Conservation (phyloP, 2,888 invertebrate genomes). For the Adela reaumurella region DNA sequence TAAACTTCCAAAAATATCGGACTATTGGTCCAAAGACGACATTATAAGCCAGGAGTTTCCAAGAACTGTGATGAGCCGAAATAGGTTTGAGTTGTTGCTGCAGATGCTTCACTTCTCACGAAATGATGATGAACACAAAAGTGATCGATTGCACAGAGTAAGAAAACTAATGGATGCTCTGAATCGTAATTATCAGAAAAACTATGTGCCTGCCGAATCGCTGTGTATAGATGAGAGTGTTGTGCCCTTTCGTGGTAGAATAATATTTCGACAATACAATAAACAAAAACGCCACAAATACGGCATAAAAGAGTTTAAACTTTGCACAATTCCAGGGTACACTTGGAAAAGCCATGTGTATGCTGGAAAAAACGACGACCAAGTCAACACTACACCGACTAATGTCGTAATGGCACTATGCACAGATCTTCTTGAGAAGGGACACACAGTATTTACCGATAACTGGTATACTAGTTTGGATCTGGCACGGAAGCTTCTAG, state of each 20-base stretch:
- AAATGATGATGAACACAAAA: conserved; percentile 8
- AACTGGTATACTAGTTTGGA: conserved; percentile 19
- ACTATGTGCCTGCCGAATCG: conserved; percentile 1
- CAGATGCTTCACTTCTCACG: conserved; percentile 15
- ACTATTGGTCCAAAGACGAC: conserved; percentile 16
- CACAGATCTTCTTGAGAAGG: conserved; percentile 16
- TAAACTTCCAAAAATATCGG: conserved; percentile 11
- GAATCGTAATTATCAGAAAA: conserved; percentile 1
- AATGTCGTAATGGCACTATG: conserved; percentile 18
- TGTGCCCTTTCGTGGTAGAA: conserved; percentile 6
- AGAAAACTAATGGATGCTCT: background rate
- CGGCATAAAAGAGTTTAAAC: conserved; percentile 8
- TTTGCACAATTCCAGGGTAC: conserved; percentile 10
- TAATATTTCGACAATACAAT: conserved; percentile 8
- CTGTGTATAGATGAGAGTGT: background rate
- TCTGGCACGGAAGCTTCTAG: conserved; percentile 14
- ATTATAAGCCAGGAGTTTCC: conserved; percentile 10
- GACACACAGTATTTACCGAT: conserved; percentile 15
- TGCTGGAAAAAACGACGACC: conserved; percentile 16
- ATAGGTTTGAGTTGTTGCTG: conserved; percentile 13
- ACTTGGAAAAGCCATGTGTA: conserved; percentile 18
- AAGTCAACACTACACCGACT: conserved; percentile 15
- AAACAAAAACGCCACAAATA: conserved; percentile 8
- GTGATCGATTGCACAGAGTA: background rate
- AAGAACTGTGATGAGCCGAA: conserved; percentile 10